Evolutionary conservation across 2,797 vertebrate species (phyloP), one percentile per base, ranked within the genome.

Genomic region (Darevskia nairensis): DNA sequence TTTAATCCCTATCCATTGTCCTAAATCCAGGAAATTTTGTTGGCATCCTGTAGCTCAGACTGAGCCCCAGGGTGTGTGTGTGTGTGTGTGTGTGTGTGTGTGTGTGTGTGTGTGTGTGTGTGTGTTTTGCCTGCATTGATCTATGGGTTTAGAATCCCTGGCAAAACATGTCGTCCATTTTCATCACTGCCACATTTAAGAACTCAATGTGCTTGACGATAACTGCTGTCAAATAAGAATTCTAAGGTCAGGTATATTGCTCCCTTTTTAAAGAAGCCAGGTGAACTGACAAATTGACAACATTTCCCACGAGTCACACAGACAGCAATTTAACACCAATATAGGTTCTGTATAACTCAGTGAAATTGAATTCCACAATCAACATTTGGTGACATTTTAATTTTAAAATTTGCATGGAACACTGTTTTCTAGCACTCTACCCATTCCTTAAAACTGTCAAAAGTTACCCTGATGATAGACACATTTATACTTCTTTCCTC

Each of bases 201-300:
- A 1, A 79, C 55, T 44, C 1, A 68, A 29, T 55, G 41, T 81
- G 1, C 21, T 88, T 71, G 71, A 69, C 4, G n/a, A 35, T 19
- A 41, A 32, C 71, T 81, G 83, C 88, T 92, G 8, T 39, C 72
- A 74, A 74, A 29, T 50, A 79, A 44, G 39, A 8, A 27, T 1
- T 6, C 1, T 5, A 77, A 59, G 8, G 15, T 88, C 64, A 84
- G 41, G 13, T 44, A 3, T 46, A 71, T 74, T 23, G 0, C 4
- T 75, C 84, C 19, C 2, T 44, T 81, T 91, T 91, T 27, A 83
- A n/a, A 81, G 82, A 80, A 59, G 32, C 6, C 46, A 59, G 25
- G 32, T 75, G 69, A 85, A 75, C 25, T 29, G 23, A 50, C 44
- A 71, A 72, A 72, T 83, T 71, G 44, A 23, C 2, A 25, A 72